These are phyloP conservation scores for Rhagoletis zephyria DNA, from an alignment of 1,140 invertebrate genomes.

Conservation along the genomic window DNA sequence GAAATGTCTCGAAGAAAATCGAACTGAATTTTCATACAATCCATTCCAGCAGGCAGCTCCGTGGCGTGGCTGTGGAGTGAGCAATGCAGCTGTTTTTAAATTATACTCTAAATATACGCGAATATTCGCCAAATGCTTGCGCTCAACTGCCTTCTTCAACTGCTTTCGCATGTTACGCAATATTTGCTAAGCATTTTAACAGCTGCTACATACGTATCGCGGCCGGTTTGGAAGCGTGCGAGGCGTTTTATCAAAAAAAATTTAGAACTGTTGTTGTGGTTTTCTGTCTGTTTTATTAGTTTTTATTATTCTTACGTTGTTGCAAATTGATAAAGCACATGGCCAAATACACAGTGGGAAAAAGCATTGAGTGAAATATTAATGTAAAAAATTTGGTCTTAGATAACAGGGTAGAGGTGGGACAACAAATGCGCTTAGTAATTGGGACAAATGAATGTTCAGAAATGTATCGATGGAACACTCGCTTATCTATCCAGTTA, in stretches of 20 bases:
- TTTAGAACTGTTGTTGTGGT: neutral
- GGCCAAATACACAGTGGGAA: neutral
- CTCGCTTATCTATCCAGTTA: neutral
- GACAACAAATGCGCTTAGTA: neutral
- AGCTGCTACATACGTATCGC: neutral
- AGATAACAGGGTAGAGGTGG: neutral
- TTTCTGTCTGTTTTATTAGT: neutral
- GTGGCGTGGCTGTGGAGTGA: too few relatives aligned
- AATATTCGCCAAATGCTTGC: neutral
- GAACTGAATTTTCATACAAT: too few relatives aligned
- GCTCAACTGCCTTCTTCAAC: neutral
- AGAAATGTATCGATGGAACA: neutral
- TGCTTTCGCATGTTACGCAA: neutral
- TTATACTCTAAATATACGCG: neutral
- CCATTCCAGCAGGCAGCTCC: too few relatives aligned
- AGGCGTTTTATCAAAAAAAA: neutral
- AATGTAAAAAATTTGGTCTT: neutral
- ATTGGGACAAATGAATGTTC: neutral
- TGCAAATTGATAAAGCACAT: conserved; percentile 42
- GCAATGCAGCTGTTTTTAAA: neutral
- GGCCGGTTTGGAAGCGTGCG: neutral
- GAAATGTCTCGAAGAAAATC: too few relatives aligned
- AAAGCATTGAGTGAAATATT: neutral
- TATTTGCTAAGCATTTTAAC: conserved; percentile 33
- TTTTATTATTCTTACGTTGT: conserved; percentile 12